Percentiles rank a stretch among this genome's conserved stretches.
Conservation (phyloP, 1,140 invertebrate species). For the Vanessa atalanta region DNA sequence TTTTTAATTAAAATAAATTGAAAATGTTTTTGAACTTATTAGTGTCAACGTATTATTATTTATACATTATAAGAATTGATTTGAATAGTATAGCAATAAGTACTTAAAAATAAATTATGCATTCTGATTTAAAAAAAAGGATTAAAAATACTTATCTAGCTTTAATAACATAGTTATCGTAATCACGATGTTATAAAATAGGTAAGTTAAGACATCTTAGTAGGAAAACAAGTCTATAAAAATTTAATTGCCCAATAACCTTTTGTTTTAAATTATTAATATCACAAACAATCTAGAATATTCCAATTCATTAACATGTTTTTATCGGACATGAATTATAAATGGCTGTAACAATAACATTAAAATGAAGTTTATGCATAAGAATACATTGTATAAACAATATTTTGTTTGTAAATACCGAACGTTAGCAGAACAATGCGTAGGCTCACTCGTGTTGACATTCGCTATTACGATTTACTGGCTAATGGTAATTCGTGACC, state of each 20-base stretch:
- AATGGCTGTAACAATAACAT: neutral
- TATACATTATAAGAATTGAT: too few species aligned
- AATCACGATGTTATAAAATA: neutral
- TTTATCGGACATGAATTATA: neutral
- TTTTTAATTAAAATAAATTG: too few species aligned
- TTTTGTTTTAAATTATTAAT: slow-evolving; percentile 1
- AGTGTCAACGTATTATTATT: too few species aligned
- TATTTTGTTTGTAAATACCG: slow-evolving; percentile 28
- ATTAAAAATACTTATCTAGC: neutral
- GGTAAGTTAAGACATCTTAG: neutral
- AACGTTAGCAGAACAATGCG: slow-evolving; percentile 18
- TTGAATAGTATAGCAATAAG: too few species aligned
- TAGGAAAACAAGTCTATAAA: slow-evolving; percentile 13
- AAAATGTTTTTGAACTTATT: too few species aligned
- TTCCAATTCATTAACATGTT: slow-evolving; percentile 2
- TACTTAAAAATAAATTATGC: neutral
- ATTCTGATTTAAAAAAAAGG: neutral
- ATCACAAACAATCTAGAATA: slow-evolving; percentile 3
- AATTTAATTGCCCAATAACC: slow-evolving; percentile 6
- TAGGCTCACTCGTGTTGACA: slow-evolving; percentile 18
- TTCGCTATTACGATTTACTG: slow-evolving; percentile 6
- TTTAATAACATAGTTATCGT: neutral
- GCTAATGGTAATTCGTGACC: neutral
- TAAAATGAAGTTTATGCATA: slow-evolving; percentile 16
- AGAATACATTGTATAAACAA: slow-evolving; percentile 25